Conservation (phyloP, 2,797 vertebrate genomes). For the Perodicticus potto region DNA sequence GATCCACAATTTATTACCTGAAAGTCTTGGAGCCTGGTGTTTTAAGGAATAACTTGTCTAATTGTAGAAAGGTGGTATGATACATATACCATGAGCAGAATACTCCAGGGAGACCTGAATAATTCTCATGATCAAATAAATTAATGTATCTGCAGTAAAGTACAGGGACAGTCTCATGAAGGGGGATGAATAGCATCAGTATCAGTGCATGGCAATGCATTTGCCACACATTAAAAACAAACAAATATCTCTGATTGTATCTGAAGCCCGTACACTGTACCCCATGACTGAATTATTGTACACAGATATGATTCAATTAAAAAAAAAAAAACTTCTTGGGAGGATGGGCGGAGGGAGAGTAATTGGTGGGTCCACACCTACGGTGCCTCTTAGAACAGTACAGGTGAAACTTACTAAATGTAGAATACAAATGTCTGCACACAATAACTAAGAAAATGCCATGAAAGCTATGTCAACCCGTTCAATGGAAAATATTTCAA, state of each 20-base stretch:
- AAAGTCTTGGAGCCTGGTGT: neutral
- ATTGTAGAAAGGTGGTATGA: constrained; percentile 24
- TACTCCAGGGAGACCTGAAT: neutral
- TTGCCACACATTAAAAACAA: neutral
- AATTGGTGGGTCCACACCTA: no score
- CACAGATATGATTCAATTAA: no score
- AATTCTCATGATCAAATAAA: neutral
- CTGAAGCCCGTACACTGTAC: no score
- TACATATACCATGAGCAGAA: neutral
- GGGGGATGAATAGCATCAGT: neutral
- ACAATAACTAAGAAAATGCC: no score
- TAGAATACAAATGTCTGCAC: no score
- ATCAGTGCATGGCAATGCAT: neutral
- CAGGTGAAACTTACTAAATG: no score
- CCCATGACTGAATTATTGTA: no score
- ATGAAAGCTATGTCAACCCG: no score
- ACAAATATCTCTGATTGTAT: no score
- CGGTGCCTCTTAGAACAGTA: no score
- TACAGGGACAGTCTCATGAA: neutral
- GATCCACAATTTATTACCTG: neutral
- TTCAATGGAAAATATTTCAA: no score
- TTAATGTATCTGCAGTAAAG: neutral
- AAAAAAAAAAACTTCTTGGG: neutral
- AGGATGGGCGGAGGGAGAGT: no score
- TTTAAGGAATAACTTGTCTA: constrained; percentile 24